Conservation (phyloP, 1,140 invertebrate species). For the Augochlora pura region DNA sequence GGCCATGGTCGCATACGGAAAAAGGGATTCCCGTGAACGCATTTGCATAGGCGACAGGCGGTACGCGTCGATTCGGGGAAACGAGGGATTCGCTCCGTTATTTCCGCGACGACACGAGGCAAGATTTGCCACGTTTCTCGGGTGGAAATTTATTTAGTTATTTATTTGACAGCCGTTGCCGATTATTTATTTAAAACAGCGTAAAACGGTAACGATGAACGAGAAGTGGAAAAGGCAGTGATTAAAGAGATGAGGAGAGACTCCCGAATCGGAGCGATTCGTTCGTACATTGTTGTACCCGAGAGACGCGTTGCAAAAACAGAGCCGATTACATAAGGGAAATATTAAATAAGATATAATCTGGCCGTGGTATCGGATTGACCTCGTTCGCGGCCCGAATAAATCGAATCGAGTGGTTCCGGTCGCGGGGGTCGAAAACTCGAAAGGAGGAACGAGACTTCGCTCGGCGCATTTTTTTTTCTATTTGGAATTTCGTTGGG, state of each 20-base stretch:
- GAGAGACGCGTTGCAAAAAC: no score
- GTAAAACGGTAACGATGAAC: no score
- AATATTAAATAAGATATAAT: slow-evolving; percentile 8
- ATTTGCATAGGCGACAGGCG: slow-evolving; percentile 30
- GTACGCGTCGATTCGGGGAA: no score
- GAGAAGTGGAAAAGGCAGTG: no score
- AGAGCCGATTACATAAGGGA: neutral
- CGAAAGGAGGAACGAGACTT: neutral
- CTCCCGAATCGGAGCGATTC: no score
- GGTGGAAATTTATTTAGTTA: no score
- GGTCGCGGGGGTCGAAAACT: neutral
- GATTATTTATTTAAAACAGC: no score
- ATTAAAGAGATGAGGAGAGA: no score
- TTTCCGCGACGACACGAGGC: neutral
- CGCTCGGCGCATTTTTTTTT: neutral
- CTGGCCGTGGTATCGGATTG: neutral
- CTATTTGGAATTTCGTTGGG: neutral
- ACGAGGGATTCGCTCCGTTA: neutral
- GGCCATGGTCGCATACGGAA: neutral
- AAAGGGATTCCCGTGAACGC: slow-evolving; percentile 33
- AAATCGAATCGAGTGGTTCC: neutral
- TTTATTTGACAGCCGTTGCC: no score
- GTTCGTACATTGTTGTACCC: no score
- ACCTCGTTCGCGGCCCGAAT: neutral
- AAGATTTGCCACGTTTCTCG: no score